Percentiles rank a stretch among this genome's conserved stretches.
Conservation (phyloP, 2,888 invertebrate genomes). For the Microchrysa polita region DNA sequence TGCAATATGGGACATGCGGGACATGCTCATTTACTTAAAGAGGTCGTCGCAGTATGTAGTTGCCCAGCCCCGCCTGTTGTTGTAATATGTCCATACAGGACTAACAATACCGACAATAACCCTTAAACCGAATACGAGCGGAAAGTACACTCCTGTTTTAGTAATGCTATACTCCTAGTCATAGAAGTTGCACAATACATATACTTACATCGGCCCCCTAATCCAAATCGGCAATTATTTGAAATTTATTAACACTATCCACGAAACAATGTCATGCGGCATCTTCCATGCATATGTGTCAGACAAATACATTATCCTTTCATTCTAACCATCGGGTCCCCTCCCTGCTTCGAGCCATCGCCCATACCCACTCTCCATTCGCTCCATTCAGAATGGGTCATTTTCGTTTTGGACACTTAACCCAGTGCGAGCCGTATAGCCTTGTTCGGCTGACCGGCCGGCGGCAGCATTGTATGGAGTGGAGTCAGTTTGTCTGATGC, state of each 20-base stretch:
- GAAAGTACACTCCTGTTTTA: not conserved
- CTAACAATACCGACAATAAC: not conserved
- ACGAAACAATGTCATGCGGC: constrained; percentile 26
- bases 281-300: constrained; percentile 29
- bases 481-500: not conserved
- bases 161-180: not conserved
- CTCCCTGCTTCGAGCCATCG: too few relatives aligned
- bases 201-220: too few relatives aligned
- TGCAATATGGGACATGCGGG: too few relatives aligned
- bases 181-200: not conserved
- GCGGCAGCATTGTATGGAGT: too few relatives aligned
- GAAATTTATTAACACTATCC: constrained; percentile 41
- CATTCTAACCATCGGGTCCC: too few relatives aligned
- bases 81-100: too few relatives aligned
- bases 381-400: not conserved
- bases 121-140: not conserved
- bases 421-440: too few relatives aligned
- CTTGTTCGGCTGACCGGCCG: too few relatives aligned
- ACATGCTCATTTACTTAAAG: too few relatives aligned
- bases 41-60: too few relatives aligned
- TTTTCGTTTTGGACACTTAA: too few relatives aligned
- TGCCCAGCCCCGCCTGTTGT: too few relatives aligned
- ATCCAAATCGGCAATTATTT: constrained; percentile 34
- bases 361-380: not conserved
- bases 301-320: not conserved